A percentile compares a stretch with the other conserved stretches of the same genome.
Conservation (phyloP, 1,140 invertebrate genomes). For the Choristoneura fumiferana region DNA sequence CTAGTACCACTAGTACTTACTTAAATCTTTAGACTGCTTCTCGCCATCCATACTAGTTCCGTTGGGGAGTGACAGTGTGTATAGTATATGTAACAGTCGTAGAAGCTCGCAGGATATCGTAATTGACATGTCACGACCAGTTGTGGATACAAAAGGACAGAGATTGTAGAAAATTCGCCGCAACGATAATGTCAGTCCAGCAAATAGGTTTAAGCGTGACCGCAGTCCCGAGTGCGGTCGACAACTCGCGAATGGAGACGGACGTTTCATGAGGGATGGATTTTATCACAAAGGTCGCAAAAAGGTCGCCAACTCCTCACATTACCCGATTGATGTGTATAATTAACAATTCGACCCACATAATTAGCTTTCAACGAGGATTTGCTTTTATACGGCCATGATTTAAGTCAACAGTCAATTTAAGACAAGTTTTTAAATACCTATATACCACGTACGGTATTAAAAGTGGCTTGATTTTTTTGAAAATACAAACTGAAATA, state of each 20-base stretch:
- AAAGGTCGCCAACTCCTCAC: not conserved
- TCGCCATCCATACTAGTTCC: too few relatives aligned
- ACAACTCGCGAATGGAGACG: constrained; percentile 49
- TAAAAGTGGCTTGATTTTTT: too few relatives aligned
- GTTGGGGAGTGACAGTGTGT: constrained; percentile 3
- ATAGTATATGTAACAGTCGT: constrained; percentile 28
- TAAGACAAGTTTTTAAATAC: too few relatives aligned
- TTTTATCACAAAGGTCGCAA: constrained; percentile 9
- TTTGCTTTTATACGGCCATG: too few relatives aligned
- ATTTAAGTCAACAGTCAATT: too few relatives aligned
- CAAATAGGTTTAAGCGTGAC: constrained; percentile 49
- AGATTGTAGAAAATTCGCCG: constrained; percentile 71
- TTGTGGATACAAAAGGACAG: constrained; percentile 61
- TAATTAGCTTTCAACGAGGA: not conserved
- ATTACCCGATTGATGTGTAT: not conserved
- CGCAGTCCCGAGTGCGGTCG: constrained; percentile 36
- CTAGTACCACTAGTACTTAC: too few relatives aligned
- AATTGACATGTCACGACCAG: constrained; percentile 73
- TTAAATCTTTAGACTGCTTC: too few relatives aligned
- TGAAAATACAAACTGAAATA: too few relatives aligned
- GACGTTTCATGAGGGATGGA: not conserved
- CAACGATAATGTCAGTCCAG: constrained; percentile 58
- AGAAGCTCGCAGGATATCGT: constrained; percentile 55
- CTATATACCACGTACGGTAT: too few relatives aligned
- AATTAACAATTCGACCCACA: not conserved